These are phyloP conservation scores for Calonectris borealis DNA, from an alignment of 2,113 vertebrate species.

Conservation along the genomic window DNA sequence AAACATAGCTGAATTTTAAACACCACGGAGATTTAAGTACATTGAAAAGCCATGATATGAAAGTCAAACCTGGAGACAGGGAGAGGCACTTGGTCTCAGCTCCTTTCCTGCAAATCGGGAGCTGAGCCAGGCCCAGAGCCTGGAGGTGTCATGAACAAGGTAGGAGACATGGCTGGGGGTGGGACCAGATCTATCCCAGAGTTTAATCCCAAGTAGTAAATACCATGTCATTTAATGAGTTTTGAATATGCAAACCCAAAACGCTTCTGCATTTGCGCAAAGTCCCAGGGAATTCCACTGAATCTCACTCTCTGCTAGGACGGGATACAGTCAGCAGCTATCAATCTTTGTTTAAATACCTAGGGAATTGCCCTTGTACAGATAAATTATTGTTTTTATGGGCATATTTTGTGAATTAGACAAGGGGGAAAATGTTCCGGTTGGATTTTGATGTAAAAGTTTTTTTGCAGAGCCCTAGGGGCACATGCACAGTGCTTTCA, in stretches of 20 bases:
- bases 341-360: background rate
- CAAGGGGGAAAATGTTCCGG: background rate
- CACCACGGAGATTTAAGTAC: background rate
- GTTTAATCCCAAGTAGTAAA: background rate
- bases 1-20: conserved; percentile 63
- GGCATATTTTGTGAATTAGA: conserved; percentile 34
- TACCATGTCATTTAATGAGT: background rate
- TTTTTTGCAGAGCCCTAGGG: conserved; percentile 28
- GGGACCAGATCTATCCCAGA: background rate
- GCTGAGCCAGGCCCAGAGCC: background rate
- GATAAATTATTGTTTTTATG: conserved; percentile 29
- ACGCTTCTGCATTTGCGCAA: background rate
- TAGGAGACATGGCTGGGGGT: background rate
- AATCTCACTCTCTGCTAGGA: background rate
- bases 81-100: background rate
- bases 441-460: conserved; percentile 18
- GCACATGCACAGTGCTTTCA: background rate
- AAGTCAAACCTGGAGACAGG: conserved; percentile 4
- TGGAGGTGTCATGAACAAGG: fast-evolving
- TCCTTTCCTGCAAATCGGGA: background rate
- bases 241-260: background rate
- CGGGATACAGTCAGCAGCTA: background rate
- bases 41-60: background rate
- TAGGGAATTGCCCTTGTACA: background rate
- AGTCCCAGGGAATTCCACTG: background rate